Conservation (phyloP, 2,888 invertebrate species). For the Laothoe populi region DNA sequence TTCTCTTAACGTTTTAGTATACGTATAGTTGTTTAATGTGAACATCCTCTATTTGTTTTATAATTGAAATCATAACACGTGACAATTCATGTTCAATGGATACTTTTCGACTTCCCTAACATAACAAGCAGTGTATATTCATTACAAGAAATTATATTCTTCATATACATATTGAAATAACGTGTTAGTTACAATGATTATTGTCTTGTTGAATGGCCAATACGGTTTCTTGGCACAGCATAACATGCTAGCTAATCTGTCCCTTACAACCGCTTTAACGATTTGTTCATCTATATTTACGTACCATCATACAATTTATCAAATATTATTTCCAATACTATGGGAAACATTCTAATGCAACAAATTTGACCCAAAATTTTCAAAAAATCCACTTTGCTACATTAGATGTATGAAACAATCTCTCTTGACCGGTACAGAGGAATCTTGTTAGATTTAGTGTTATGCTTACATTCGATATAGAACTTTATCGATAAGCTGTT, state of each 20-base stretch:
- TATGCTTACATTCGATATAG: constrained; percentile 55
- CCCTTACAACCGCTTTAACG: constrained; percentile 27
- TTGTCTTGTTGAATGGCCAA: constrained; percentile 15
- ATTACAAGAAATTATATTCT: not conserved
- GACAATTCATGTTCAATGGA: not conserved
- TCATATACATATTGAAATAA: constrained; percentile 13
- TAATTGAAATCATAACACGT: no score
- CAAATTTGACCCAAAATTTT: not conserved
- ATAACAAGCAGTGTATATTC: not conserved
- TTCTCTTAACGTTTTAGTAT: no score
- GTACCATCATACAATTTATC: not conserved
- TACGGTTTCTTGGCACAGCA: constrained; percentile 44
- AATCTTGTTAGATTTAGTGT: constrained; percentile 42
- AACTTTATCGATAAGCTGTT: constrained; percentile 68
- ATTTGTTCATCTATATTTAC: constrained; percentile 16
- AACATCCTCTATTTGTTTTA: no score
- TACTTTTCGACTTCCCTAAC: not conserved
- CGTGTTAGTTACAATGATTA: constrained; percentile 12
- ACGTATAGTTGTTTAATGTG: no score
- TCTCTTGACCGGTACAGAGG: constrained; percentile 44
- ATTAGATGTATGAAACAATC: constrained; percentile 38
- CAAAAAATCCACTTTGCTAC: constrained; percentile 48
- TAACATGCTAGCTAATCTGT: constrained; percentile 39
- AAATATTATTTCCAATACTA: not conserved
- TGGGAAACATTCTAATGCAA: not conserved